Conservation (phyloP, 2,797 vertebrate species). For the Paguma larvata region DNA sequence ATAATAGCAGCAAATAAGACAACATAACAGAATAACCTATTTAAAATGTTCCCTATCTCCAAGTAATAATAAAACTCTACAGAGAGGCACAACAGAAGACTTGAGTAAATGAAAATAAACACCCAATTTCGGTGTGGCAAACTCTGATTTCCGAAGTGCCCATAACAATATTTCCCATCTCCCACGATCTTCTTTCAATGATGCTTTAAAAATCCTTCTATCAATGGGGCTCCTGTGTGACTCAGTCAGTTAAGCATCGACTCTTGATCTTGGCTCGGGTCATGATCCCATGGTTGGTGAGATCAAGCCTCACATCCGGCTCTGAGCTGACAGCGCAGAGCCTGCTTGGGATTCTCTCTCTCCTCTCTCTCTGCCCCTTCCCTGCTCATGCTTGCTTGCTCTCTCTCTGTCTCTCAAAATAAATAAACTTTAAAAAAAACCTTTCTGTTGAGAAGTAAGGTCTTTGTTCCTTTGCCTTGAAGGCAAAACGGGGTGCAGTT, state of each 20-base stretch:
- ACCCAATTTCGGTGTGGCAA: not conserved
- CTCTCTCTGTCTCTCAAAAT: no score
- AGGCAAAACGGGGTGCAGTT: no score
- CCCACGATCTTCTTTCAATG: not conserved
- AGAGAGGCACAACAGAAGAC: not conserved
- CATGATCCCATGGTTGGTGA: no score
- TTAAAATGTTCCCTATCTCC: not conserved
- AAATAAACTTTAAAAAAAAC: no score
- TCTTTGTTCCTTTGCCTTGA: not conserved
- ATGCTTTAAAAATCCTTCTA: not conserved
- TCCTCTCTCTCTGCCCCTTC: no score
- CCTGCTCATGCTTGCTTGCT: no score
- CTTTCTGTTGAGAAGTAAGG: not conserved
- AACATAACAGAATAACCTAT: not conserved
- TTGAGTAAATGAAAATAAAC: not conserved
- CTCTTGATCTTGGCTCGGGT: no score
- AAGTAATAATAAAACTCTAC: slow-evolving; percentile 30
- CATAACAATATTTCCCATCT: not conserved
- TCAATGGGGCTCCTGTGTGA: not conserved
- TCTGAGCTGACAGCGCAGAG: no score
- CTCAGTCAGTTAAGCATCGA: no score
- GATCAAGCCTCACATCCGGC: no score
- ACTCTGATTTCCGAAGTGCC: slow-evolving; percentile 6
- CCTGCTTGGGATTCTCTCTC: no score
- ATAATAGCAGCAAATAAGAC: not conserved